phyloP scores from a whole-genome alignment of 2,888 invertebrate genomes.

The Timema podura region DNA sequence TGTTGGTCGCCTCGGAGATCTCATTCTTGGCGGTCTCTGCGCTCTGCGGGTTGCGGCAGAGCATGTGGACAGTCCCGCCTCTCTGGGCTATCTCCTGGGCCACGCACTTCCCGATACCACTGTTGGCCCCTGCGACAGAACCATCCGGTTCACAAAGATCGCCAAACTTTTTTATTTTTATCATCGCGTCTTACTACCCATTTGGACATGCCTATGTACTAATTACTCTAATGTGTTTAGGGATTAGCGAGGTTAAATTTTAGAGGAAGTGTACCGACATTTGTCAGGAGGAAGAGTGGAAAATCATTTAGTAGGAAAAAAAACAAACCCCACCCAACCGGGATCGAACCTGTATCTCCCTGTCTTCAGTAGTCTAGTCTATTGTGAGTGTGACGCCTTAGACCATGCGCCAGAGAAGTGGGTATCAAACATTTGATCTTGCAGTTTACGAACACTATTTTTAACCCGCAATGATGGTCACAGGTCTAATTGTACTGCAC shows the following conservation, averaged over 20 bases:
- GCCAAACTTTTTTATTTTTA: no score
- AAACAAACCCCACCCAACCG: neutral
- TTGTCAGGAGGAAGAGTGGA: neutral
- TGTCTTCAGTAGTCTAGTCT: no score
- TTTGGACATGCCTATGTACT: no score
- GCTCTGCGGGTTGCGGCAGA: conserved; percentile 44
- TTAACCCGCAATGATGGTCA: no score
- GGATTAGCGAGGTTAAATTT: no score
- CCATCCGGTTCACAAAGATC: neutral
- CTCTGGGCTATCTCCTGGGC: conserved; percentile 45
- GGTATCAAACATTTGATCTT: neutral
- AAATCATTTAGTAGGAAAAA: neutral
- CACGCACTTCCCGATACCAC: conserved; percentile 45
- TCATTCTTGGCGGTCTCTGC: conserved; percentile 43
- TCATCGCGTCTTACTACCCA: no score
- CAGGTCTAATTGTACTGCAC: no score
- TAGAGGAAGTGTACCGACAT: no score
- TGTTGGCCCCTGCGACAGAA: conserved; percentile 37
- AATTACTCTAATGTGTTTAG: no score
- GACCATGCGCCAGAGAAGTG: neutral
- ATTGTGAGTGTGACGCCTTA: no score
- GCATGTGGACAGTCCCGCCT: conserved; percentile 48
- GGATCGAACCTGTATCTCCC: no score
- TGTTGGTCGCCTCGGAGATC: conserved; percentile 42
- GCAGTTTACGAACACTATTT: neutral